These are phyloP conservation scores for Diarsia brunnea DNA, from an alignment of 2,888 invertebrate species.

Conservation along the genomic window DNA sequence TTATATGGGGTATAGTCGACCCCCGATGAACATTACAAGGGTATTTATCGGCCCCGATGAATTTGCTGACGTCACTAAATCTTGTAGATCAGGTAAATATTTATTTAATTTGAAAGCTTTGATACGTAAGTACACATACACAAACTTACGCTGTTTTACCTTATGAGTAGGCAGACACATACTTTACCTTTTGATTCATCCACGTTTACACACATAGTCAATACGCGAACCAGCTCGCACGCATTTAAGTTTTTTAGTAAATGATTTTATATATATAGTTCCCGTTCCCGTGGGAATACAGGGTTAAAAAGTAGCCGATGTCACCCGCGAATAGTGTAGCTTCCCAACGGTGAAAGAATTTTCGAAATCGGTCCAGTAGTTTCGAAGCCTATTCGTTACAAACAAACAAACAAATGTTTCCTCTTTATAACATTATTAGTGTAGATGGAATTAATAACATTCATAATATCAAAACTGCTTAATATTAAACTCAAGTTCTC, in stretches of 20 bases:
- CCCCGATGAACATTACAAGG: slow-evolving; percentile 52
- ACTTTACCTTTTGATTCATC: background rate
- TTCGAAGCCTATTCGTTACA: too few species aligned
- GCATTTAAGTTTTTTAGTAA: background rate
- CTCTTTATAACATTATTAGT: too few species aligned
- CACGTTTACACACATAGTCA: background rate
- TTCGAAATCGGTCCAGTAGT: too few species aligned
- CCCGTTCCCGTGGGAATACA: too few species aligned
- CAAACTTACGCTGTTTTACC: background rate
- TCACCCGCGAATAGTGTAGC: too few species aligned
- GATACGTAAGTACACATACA: background rate
- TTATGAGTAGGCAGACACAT: background rate
- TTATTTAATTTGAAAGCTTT: background rate
- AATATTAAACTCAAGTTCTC: background rate
- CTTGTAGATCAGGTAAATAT: slow-evolving; percentile 29
- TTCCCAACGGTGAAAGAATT: too few species aligned
- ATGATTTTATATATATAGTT: too few species aligned
- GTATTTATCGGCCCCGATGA: slow-evolving; percentile 39
- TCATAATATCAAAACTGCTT: background rate
- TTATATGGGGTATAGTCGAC: slow-evolving; percentile 50
- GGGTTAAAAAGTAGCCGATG: too few species aligned
- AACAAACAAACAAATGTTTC: too few species aligned
- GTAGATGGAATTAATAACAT: background rate
- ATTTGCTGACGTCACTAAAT: slow-evolving; percentile 58
- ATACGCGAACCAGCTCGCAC: background rate